Evolutionary conservation across 2,113 vertebrate genomes (phyloP).

Genomic region (Misgurnus anguillicaudatus): DNA sequence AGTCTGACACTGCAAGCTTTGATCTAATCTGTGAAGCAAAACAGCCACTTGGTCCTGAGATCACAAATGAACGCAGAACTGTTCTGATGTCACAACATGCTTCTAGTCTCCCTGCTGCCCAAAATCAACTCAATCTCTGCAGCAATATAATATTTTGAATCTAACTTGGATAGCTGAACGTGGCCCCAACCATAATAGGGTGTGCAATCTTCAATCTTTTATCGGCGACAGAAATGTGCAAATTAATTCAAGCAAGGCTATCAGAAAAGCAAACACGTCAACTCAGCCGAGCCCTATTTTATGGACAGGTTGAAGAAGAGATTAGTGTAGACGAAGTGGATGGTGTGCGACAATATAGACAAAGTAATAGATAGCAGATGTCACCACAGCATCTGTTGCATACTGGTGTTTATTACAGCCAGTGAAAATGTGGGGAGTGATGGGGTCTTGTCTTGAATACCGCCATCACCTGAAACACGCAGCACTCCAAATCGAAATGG

Average conservation of each 20-base stretch:
- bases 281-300: constrained; percentile 21
- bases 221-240: neutral
- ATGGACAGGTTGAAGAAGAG: constrained; percentile 33
- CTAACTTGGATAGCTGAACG: constrained; percentile 15
- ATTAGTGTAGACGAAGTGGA: neutral
- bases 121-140: constrained; percentile 14
- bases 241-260: constrained; percentile 28
- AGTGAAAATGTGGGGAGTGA: constrained; percentile 47
- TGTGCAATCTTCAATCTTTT: constrained; percentile 18
- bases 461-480: constrained; percentile 54
- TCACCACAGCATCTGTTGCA: constrained; percentile 71
- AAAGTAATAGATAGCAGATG: constrained; percentile 63
- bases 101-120: neutral
- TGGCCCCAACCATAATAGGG: constrained; percentile 13
- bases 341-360: constrained; percentile 41
- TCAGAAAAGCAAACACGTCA: neutral
- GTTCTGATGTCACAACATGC: neutral
- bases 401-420: constrained; percentile 66
- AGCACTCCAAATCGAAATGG: constrained; percentile 63
- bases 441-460: constrained; percentile 59
- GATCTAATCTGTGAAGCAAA: constrained; percentile 24
- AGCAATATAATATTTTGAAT: neutral
- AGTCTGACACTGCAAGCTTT: constrained; percentile 28
- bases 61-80: neutral
- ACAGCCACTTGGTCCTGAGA: neutral